Base-by-base conservation (phyloP, 2,113 vertebrate species). In the Dolichotis patagonum region DNA sequence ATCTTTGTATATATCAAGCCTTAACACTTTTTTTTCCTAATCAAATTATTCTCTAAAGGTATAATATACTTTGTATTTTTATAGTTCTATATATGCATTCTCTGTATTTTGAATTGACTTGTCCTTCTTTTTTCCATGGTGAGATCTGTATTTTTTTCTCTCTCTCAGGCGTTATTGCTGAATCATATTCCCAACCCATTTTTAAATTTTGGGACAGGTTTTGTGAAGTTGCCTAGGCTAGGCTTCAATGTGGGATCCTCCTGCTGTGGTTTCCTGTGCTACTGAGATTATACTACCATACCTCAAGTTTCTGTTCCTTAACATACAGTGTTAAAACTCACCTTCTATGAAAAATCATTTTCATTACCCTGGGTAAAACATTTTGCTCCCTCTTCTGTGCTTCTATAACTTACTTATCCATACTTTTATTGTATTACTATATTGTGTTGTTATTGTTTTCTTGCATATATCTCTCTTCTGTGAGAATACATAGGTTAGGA, bases 71-170 rank as follows among this genome's bases (percentile, higher is more conserved):
- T 87, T 80, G 26, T 87, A 49, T 96, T 87, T 94, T 77, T 16
- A 26, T 86, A 10, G 5, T 38, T 96, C 62, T 93, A 12, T 63
- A 60, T 90, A 22, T 95, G 24, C 32, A n/a, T 93, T 93, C 26
- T 94, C 8, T 65, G 24, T 96, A 35, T 56, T 86, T 90, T 81
- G 46, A 95, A 43, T 80, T 88, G 69, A 14, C 95, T 95, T 97
- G 49, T 17, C 3, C 41, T 91, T 89, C 12, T 90, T 88, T 90
- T 54, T 56, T 85, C n/a, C 3, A 1, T 58, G 49, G 22, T 84
- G 12, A 73, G n/a, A 9, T 73, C 20, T 41, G 8, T 11, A 11
- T 11, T 73, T 22, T 71, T 38, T 71, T 71, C 10, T 38, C 41
- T 17, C 19, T 11, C 13, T 65, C 30, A 22, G 38, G 69, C 20